Base-by-base conservation (phyloP, 2,113 vertebrate species). In the Prunella himalayana region DNA sequence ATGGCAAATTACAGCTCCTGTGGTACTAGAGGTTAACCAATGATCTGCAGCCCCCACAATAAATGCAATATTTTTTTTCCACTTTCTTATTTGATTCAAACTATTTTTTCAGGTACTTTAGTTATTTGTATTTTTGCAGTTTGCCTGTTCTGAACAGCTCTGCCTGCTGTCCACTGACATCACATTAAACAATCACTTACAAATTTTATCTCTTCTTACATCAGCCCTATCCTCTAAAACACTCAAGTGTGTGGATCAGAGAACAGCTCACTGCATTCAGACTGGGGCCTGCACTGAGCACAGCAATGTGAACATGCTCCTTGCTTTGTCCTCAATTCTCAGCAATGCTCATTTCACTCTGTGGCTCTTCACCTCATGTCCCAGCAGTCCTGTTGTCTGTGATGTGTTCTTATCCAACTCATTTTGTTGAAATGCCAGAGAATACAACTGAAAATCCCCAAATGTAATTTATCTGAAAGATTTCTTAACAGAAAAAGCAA, bases 271-370 rank as follows among this genome's bases (percentile, higher is more conserved):
- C 7, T 56, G 44, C 15, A 4, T 15, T 89, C 45, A 41, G 30
- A 45, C 23, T 39, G 19, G 24, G 54, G 13, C 45, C 54, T 6
- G 4, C 31, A 3, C 42, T 13, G 24, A 25, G 45, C 47, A 51
- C 53, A 79, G 12, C 23, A 31, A 19, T 2, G 5, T 11, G 47
- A 44, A 47, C 0, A 0, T 27, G 15, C 7, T 80, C 44, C 42
- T 86, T 37, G 25, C 19, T 64, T 31, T 35, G 25, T 22, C 10
- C 31, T 35, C 31, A 10, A 10, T 9, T 71, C 35, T 66, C 50
- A 64, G 41, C n/a, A n/a, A 13, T 3, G 11, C 27, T 88, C 20
- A 57, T 71, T 63, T 63, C 28, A 39, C 44, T 31, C 44, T 44
- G 23, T 41, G 11, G 8, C 63, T 86, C 49, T 44, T 45, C 7